These are phyloP conservation scores for Phocoena phocoena DNA, from an alignment of 2,113 vertebrate species.

Conservation along the genomic window DNA sequence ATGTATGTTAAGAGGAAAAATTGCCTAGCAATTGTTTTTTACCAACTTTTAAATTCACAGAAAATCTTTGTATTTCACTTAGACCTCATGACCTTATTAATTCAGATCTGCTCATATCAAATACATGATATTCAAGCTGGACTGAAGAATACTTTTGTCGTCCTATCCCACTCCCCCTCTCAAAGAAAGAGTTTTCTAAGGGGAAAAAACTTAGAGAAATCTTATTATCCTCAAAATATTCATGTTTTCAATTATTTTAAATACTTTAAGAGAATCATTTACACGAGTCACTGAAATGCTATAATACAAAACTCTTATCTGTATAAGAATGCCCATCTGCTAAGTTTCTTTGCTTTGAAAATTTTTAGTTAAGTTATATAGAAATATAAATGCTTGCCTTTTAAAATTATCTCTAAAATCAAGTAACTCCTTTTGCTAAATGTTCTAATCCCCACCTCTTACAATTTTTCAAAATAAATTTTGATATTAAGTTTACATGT, in stretches of 20 bases:
- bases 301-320: background rate
- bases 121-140: conserved; percentile 15
- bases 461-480: background rate
- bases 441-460: background rate
- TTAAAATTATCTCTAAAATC: background rate
- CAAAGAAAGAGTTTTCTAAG: background rate
- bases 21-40: background rate
- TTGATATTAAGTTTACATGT: background rate
- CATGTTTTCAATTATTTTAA: conserved; percentile 56
- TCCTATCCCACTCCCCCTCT: background rate
- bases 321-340: background rate
- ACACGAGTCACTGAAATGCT: background rate
- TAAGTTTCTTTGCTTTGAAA: background rate
- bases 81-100: conserved; percentile 42
- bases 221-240: conserved; percentile 14
- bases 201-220: background rate
- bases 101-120: conserved; percentile 27
- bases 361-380: background rate
- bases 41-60: conserved; percentile 31
- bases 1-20: background rate
- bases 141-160: background rate
- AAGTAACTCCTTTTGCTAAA: background rate
- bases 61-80: conserved; percentile 28
- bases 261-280: conserved; percentile 7
- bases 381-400: background rate